Conservation (phyloP, 2,888 invertebrate genomes). For the Caenorhabditis sulstoni region DNA sequence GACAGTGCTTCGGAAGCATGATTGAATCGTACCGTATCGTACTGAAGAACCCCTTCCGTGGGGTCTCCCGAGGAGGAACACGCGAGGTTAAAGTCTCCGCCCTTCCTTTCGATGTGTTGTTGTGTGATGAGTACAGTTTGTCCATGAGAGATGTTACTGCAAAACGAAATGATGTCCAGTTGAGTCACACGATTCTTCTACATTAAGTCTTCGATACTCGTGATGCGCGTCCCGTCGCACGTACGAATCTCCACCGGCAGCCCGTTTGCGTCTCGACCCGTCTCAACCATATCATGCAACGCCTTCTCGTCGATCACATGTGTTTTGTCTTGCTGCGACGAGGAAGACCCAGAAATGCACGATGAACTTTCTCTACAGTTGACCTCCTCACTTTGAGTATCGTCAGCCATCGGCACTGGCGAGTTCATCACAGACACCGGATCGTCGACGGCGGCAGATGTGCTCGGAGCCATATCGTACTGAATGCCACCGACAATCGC, state of each 20-base stretch:
- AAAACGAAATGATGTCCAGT: too few species aligned
- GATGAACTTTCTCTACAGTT: too few species aligned
- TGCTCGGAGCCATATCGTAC: conserved; percentile 24
- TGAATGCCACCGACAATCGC: conserved; percentile 25
- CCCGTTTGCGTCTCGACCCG: conserved; percentile 60
- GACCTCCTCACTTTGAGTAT: too few species aligned
- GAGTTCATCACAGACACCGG: background rate
- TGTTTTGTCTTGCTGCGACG: background rate
- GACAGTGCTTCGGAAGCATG: too few species aligned
- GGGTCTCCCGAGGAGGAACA: too few species aligned
- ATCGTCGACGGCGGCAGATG: background rate
- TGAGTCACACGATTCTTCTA: background rate
- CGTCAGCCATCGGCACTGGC: too few species aligned
- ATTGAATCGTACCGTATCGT: background rate
- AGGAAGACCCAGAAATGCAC: too few species aligned
- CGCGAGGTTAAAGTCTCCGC: background rate
- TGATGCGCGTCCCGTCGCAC: conserved; percentile 51
- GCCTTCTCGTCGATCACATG: conserved; percentile 63
- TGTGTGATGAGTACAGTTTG: conserved; percentile 54
- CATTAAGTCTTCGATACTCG: conserved; percentile 30
- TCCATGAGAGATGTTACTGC: conserved; percentile 25
- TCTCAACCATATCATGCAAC: conserved; percentile 59
- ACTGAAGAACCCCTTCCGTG: background rate
- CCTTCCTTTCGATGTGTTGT: conserved; percentile 12
- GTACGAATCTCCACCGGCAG: conserved; percentile 60